Evolutionary conservation across 1,140 invertebrate genomes (phyloP).

Genomic region (Anagrus nilaparvatae): DNA sequence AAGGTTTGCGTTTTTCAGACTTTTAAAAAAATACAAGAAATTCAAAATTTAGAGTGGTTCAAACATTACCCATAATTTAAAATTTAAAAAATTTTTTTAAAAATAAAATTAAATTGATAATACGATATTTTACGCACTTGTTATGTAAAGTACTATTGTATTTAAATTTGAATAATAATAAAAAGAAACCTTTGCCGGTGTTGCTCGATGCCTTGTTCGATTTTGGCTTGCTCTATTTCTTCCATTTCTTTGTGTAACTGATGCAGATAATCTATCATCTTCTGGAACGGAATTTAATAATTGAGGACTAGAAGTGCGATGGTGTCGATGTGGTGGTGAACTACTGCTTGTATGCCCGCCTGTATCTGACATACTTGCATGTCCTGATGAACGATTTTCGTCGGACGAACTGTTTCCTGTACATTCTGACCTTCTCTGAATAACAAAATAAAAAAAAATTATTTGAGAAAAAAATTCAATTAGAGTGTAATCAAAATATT

Average conservation of each 20-base stretch:
- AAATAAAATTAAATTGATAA: too few species aligned
- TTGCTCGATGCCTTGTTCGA: slow-evolving; percentile 52
- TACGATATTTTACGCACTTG: too few species aligned
- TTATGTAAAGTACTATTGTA: too few species aligned
- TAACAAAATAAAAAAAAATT: too few species aligned
- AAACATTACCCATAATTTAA: too few species aligned
- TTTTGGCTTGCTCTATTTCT: slow-evolving; percentile 47
- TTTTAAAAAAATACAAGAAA: too few species aligned
- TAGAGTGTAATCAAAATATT: slow-evolving; percentile 12
- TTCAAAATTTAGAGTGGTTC: too few species aligned
- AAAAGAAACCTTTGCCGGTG: slow-evolving; percentile 49
- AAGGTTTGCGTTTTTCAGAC: too few species aligned
- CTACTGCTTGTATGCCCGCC: slow-evolving; percentile 58
- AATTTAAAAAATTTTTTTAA: too few species aligned
- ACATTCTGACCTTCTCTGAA: slow-evolving; percentile 65
- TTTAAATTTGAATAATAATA: too few species aligned
- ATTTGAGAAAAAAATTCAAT: too few species aligned
- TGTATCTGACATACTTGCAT: slow-evolving; percentile 84
- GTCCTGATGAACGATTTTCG: slow-evolving; percentile 78
- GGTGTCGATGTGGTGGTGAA: slow-evolving; percentile 49
- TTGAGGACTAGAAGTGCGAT: slow-evolving; percentile 43
- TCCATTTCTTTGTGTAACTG: slow-evolving; percentile 51
- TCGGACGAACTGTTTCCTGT: slow-evolving; percentile 73
- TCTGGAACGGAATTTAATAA: slow-evolving; percentile 58
- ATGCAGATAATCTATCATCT: slow-evolving; percentile 57